Evolutionary conservation across 2,888 invertebrate genomes (phyloP).

Genomic region (Unio pictorum): DNA sequence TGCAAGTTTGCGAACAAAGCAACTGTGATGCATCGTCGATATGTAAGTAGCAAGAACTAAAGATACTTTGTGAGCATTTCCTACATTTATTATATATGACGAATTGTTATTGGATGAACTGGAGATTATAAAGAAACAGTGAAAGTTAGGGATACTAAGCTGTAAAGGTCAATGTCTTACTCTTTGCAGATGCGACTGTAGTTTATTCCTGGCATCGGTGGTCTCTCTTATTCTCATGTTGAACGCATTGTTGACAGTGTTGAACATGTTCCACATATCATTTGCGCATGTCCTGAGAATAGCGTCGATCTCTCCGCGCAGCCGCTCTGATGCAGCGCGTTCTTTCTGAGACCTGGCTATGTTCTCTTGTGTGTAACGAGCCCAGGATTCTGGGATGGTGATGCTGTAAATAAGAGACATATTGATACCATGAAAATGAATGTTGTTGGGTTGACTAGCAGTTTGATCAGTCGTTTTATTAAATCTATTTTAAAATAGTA

Average conservation of each 20-base stretch:
- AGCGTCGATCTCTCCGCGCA: slow-evolving; percentile 70
- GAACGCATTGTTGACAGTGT: slow-evolving; percentile 70
- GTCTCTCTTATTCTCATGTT: slow-evolving; percentile 69
- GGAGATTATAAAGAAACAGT: too few relatives aligned
- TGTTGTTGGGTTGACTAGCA: too few relatives aligned
- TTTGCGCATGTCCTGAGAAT: slow-evolving; percentile 68
- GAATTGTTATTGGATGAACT: too few relatives aligned
- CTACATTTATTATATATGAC: too few relatives aligned
- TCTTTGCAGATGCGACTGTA: slow-evolving; percentile 70
- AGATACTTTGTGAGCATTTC: too few relatives aligned
- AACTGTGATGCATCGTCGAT: too few relatives aligned
- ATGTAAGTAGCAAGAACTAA: too few relatives aligned
- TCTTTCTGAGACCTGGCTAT: slow-evolving; percentile 70
- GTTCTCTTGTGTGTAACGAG: slow-evolving; percentile 71
- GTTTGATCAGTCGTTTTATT: too few relatives aligned
- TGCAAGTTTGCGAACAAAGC: too few relatives aligned
- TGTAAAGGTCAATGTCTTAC: slow-evolving; percentile 37
- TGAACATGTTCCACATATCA: slow-evolving; percentile 72
- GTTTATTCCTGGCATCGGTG: slow-evolving; percentile 70
- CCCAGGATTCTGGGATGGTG: slow-evolving; percentile 77
- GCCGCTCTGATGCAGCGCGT: slow-evolving; percentile 67
- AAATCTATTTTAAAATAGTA: too few relatives aligned
- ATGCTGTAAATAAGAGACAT: slow-evolving; percentile 73
- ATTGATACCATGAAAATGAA: too few relatives aligned
- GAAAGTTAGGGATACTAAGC: not conserved